Evolutionary conservation across 2,113 vertebrate species (phyloP), one percentile per base, ranked within the genome.

Genomic region (Garra rufa): DNA sequence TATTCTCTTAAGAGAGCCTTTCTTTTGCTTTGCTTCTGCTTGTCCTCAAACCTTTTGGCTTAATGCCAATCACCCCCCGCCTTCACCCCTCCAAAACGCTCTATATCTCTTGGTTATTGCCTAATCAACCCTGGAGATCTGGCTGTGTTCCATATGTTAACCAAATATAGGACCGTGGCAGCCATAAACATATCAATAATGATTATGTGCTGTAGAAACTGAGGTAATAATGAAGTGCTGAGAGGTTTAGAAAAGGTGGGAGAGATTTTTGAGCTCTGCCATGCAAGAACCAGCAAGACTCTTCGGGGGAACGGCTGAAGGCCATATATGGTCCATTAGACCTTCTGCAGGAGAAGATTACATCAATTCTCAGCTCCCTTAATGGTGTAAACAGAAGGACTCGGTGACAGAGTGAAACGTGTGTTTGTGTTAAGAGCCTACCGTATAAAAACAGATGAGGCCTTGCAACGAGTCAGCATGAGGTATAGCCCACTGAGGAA

Each of bases 1-100:
- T 87, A 86, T 26, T 82, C 85, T 81, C 67, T 85, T 77, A 43
- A 71, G 71, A 85, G 63, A 86, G 84, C 50, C 17, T 41, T 9
- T 55, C 55, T 21, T 26, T n/a, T 6, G 21, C 41, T 24, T 14
- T 6, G 0, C 21, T 75, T 57, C 50, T 77, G 70, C n/a, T 52
- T 76, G 65, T 63, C 50, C 44, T 76, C 34, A 46, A 6, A n/a
- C 6, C 61, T 83, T 85, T 26, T 69, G 46, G 78, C 44, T 44
- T 73, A 76, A 28, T 84, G 75, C 78, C 76, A 15, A 21, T 71
- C 67, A 30, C 65, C 63, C 41, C 5, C 26, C 69, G 5, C 34
- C 0, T 24, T 19, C 69, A 7, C 69, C 4, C 0, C 19, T 11
- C 38, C 38, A 24, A 73, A 85, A 87, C 81, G 76, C 55, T 48